Conservation (phyloP, 2,113 vertebrate species). For the Lonchura striata region DNA sequence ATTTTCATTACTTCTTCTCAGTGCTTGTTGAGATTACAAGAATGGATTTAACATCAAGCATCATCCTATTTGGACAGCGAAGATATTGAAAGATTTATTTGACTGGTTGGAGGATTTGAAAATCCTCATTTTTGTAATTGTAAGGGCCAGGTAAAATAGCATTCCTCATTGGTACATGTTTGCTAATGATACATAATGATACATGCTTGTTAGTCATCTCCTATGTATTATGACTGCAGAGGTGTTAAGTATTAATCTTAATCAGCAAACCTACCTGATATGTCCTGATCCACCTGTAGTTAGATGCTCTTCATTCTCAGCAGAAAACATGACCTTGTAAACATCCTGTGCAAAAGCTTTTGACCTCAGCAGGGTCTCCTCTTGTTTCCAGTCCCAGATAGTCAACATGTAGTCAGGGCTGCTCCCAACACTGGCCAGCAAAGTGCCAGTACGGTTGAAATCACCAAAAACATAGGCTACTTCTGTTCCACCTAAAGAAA, state of each 20-base stretch:
- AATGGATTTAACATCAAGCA: neutral
- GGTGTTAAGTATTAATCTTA: neutral
- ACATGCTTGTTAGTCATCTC: neutral
- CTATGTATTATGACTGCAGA: neutral
- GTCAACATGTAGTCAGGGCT: slow-evolving; percentile 87
- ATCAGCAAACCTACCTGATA: slow-evolving; percentile 80
- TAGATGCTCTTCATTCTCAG: slow-evolving; percentile 82
- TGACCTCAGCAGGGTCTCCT: slow-evolving; percentile 81
- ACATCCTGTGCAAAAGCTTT: slow-evolving; percentile 92
- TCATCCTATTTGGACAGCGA: neutral
- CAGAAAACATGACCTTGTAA: slow-evolving; percentile 87
- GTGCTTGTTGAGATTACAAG: neutral
- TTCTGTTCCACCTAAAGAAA: slow-evolving; percentile 83
- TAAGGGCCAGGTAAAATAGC: neutral
- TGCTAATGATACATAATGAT: neutral
- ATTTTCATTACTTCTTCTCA: neutral
- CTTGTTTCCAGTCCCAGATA: slow-evolving; percentile 91
- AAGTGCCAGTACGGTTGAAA: slow-evolving; percentile 80
- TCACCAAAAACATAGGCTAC: slow-evolving; percentile 80
- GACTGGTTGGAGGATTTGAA: neutral
- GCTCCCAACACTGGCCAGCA: slow-evolving; percentile 86
- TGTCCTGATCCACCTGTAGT: slow-evolving; percentile 87
- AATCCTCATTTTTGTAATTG: neutral
- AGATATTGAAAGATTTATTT: neutral
- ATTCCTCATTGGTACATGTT: neutral